Percentiles rank a stretch among this genome's conserved stretches.
These are phyloP conservation scores for Sparus aurata DNA, from an alignment of 2,797 vertebrate species.

Conservation along the genomic window DNA sequence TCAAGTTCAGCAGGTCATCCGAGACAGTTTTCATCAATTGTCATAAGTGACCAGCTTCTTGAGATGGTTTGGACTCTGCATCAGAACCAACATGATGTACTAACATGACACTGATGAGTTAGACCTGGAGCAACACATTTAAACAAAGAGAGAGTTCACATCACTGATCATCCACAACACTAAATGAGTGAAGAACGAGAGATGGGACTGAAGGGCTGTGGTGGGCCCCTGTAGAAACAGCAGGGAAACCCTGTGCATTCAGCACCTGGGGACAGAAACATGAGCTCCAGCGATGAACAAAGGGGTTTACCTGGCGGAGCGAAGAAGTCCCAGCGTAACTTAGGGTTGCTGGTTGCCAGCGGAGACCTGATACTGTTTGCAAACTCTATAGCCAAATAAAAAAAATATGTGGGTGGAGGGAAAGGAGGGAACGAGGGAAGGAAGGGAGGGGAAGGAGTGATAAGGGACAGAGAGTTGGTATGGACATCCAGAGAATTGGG, in stretches of 20 bases:
- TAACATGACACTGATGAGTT: slow-evolving; percentile 23
- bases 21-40: not conserved
- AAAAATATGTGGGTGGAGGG: slow-evolving; percentile 81
- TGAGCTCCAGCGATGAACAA: slow-evolving; percentile 69
- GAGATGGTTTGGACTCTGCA: not conserved
- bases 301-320: slow-evolving; percentile 90
- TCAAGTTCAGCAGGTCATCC: not conserved
- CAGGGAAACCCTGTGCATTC: slow-evolving; percentile 56
- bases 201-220: slow-evolving; percentile 25
- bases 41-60: not conserved
- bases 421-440: slow-evolving; percentile 64
- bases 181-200: slow-evolving; percentile 24
- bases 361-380: slow-evolving; percentile 85
- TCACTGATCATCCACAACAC: slow-evolving; percentile 23
- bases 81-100: slow-evolving; percentile 2
- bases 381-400: slow-evolving; percentile 85
- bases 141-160: slow-evolving; percentile 8
- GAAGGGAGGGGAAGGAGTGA: slow-evolving; percentile 34
- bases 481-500: slow-evolving; percentile 31
- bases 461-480: slow-evolving; percentile 58
- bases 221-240: slow-evolving; percentile 28
- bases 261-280: slow-evolving; percentile 44
- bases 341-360: slow-evolving; percentile 90
- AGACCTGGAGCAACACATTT: slow-evolving; percentile 4
- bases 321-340: slow-evolving; percentile 94